Conservation (phyloP, 64 coral and sea anemone genomes). For the Pachyseris speciosa region DNA sequence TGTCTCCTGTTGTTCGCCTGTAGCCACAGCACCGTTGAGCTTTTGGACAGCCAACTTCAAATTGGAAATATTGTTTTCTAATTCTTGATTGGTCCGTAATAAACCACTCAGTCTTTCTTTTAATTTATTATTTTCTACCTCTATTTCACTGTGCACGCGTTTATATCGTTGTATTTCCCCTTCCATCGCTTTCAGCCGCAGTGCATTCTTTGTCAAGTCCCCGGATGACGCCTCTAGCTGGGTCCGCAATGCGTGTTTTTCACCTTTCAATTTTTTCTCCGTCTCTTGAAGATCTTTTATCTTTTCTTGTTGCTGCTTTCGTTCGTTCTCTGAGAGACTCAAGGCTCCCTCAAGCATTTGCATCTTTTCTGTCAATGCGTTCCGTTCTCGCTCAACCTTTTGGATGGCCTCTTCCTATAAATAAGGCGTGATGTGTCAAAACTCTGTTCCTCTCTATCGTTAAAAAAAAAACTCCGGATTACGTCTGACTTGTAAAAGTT, state of each 20-base stretch:
- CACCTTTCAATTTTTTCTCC: conserved; percentile 56
- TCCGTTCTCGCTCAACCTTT: conserved; percentile 65
- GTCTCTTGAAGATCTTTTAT: conserved; percentile 81
- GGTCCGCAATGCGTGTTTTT: conserved; percentile 56
- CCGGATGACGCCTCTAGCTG: conserved; percentile 74
- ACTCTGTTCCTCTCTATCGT: too few relatives aligned
- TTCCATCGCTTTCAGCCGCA: conserved; percentile 76
- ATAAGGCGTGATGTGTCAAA: not conserved
- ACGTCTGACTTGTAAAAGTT: too few relatives aligned
- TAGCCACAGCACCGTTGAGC: conserved; percentile 62
- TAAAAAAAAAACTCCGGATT: too few relatives aligned
- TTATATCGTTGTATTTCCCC: conserved; percentile 81
- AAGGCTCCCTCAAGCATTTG: conserved; percentile 84
- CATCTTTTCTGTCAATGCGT: conserved; percentile 62
- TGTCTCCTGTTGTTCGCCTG: conserved; percentile 63
- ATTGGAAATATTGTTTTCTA: conserved; percentile 71
- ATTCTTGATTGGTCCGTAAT: conserved; percentile 57
- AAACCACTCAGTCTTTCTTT: conserved; percentile 54
- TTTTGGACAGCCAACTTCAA: conserved; percentile 70
- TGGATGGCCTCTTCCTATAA: conserved; percentile 83
- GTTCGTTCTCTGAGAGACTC: conserved; percentile 83
- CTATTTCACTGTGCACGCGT: conserved; percentile 55
- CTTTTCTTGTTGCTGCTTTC: conserved; percentile 70
- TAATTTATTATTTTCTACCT: conserved; percentile 55
- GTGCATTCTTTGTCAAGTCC: conserved; percentile 60